Evolutionary conservation across 64 coral and sea anemone genomes (phyloP), one percentile per base, ranked within the genome.

Genomic region (Exaiptasia diaphana): DNA sequence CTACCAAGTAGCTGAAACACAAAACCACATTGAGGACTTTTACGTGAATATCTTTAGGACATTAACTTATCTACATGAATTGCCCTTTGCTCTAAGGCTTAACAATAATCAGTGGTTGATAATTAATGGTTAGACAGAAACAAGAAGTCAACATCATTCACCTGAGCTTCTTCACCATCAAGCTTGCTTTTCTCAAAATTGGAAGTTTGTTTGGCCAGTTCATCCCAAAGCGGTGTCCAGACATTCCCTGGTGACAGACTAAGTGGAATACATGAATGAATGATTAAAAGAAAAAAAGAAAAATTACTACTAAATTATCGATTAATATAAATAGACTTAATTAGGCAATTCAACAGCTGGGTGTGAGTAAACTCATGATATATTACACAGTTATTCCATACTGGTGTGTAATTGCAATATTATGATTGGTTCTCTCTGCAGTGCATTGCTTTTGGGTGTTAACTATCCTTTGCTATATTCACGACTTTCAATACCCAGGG

Each of bases 101-200:
- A n/a, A n/a, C n/a, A n/a, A n/a, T n/a, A n/a, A n/a, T n/a, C n/a
- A n/a, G n/a, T n/a, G n/a, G n/a, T n/a, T n/a, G n/a, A n/a, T n/a
- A n/a, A n/a, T n/a, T n/a, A n/a, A n/a, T n/a, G n/a, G n/a, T n/a
- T n/a, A n/a, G n/a, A n/a, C n/a, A n/a, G n/a, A n/a, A n/a, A n/a
- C n/a, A n/a, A n/a, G n/a, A n/a, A n/a, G n/a, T n/a, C n/a, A n/a
- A n/a, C n/a, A n/a, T n/a, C n/a, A n/a, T n/a, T 72, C 57, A 97
- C 93, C 93, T 97, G 93, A 2, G 88, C 78, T 84, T 97, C 89
- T 32, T 91, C 89, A 11, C 93, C 93, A 52, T 87, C 83, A 42
- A 63, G 79, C 50, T 74, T 97, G 23, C 22, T 41, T 67, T 87
- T 91, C 41, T 97, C 84, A 48, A 82, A 86, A 53, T 88, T 73